Evolutionary conservation across 2,113 vertebrate genomes (phyloP).

Genomic region (Cathartes aura): DNA sequence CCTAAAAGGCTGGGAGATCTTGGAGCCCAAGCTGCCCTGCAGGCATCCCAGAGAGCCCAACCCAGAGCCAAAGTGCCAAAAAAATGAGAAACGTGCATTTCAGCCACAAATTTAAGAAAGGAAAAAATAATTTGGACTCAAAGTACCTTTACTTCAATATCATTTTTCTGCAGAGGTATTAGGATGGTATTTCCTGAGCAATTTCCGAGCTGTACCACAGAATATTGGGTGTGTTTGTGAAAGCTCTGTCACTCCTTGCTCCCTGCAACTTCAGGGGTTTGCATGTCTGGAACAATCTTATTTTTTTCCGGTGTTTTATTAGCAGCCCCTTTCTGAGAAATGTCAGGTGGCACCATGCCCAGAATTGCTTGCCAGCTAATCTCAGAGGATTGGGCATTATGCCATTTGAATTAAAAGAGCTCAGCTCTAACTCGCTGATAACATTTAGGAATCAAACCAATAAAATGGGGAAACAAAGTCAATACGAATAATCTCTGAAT

Average conservation of each 20-base stretch:
- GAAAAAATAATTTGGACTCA: background rate
- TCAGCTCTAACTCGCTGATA: slow-evolving; percentile 53
- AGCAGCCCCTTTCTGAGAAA: slow-evolving; percentile 50
- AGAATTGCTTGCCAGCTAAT: slow-evolving; percentile 52
- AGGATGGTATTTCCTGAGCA: slow-evolving; percentile 42
- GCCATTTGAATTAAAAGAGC: slow-evolving; percentile 60
- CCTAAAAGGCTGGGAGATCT: background rate
- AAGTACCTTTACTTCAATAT: background rate
- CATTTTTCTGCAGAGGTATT: slow-evolving; percentile 17
- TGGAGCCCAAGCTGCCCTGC: rapidly evolving
- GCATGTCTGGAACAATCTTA: slow-evolving; percentile 60
- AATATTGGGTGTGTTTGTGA: slow-evolving; percentile 58
- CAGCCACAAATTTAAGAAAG: background rate
- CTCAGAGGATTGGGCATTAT: slow-evolving; percentile 54
- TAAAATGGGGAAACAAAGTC: background rate
- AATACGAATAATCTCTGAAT: background rate
- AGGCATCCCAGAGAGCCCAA: background rate
- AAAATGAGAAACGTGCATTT: background rate
- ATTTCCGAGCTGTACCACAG: background rate
- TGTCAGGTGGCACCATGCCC: slow-evolving; percentile 63
- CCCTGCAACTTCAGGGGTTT: slow-evolving; percentile 37
- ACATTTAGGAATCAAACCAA: slow-evolving; percentile 52
- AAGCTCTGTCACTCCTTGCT: slow-evolving; percentile 50
- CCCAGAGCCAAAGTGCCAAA: background rate
- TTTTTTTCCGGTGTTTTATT: slow-evolving; percentile 68